A percentile compares a stretch with the other conserved stretches of the same genome.
These are phyloP conservation scores for Entomobrya multifasciata DNA, from an alignment of 2,888 invertebrate species.

Conservation along the genomic window DNA sequence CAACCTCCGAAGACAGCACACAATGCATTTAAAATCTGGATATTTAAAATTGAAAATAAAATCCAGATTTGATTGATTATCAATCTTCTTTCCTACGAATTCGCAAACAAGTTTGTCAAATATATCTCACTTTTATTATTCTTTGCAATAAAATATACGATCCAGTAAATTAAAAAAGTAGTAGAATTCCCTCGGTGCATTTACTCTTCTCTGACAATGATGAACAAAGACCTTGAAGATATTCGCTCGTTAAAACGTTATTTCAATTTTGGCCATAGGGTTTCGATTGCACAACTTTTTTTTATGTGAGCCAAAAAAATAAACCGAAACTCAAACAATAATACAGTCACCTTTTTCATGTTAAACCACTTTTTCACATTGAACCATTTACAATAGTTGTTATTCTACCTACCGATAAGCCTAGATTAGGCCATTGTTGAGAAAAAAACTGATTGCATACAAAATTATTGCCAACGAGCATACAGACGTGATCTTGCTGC, in stretches of 20 bases:
- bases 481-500: neutral
- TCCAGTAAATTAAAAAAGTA: neutral
- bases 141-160: conserved; percentile 25
- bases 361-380: conserved; percentile 16
- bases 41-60: neutral
- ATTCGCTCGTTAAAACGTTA: conserved; percentile 13
- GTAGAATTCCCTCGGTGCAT: neutral
- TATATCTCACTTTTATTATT: conserved; percentile 1
- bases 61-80: neutral
- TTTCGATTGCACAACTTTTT: conserved; percentile 35
- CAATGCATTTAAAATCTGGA: too few relatives aligned
- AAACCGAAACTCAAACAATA: neutral
- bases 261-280: conserved; percentile 60
- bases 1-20: too few relatives aligned
- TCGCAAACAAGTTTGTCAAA: conserved; percentile 4
- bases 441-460: too few relatives aligned
- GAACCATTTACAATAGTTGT: conserved; percentile 14
- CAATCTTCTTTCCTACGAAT: conserved; percentile 2
- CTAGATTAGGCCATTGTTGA: too few relatives aligned
- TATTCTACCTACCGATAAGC: neutral
- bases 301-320: neutral
- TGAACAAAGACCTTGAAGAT: conserved; percentile 57
- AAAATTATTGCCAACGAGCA: too few relatives aligned
- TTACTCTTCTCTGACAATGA: conserved; percentile 10
- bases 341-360: conserved; percentile 27